phyloP scores from a whole-genome alignment of 2,113 vertebrate species.

The Eolophus roseicapilla region DNA sequence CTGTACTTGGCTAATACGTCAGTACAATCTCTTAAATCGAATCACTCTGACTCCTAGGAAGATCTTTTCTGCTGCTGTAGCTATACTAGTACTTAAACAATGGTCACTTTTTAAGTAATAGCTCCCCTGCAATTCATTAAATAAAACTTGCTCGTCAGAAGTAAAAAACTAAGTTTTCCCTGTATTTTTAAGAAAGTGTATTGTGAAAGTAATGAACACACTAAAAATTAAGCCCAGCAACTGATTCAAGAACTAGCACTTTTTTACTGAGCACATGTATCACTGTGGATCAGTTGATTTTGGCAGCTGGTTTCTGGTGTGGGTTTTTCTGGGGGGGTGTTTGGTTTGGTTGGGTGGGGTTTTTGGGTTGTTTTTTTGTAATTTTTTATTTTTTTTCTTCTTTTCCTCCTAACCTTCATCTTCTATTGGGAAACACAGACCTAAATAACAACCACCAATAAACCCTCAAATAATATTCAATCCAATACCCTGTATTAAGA shows the following conservation, averaged over 20 bases:
- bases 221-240: background rate
- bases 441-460: background rate
- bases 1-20: background rate
- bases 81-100: background rate
- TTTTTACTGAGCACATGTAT: background rate
- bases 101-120: background rate
- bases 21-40: background rate
- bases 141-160: background rate
- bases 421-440: background rate
- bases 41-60: background rate
- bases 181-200: background rate
- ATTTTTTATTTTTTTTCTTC: no score
- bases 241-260: background rate
- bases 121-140: background rate
- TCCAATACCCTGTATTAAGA: background rate
- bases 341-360: background rate
- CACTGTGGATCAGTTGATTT: background rate
- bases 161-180: background rate
- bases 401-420: background rate
- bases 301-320: background rate
- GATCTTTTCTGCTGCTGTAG: background rate
- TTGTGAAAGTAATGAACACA: background rate
- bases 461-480: background rate
- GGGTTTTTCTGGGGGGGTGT: no score
- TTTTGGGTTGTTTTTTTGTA: no score